A percentile compares a stretch with the other conserved stretches of the same genome.
These are phyloP conservation scores for Scomber scombrus DNA, from an alignment of 2,113 vertebrate genomes.

Conservation along the genomic window DNA sequence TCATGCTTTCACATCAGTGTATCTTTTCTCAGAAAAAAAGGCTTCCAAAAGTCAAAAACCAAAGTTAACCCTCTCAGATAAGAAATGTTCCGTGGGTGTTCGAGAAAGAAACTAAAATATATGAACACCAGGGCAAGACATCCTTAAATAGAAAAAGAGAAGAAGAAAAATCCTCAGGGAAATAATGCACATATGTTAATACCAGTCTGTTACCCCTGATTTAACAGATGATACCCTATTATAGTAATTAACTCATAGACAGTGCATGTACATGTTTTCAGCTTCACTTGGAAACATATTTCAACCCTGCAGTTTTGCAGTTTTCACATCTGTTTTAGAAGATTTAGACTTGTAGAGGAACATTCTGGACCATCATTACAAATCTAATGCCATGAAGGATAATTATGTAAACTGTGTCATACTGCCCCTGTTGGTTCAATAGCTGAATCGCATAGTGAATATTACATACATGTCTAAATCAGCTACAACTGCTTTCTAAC, in stretches of 20 bases:
- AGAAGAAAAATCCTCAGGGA: not conserved
- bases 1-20: constrained; percentile 27
- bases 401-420: not conserved
- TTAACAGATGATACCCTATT: not conserved
- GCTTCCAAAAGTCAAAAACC: constrained; percentile 14
- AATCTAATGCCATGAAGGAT: too few relatives aligned
- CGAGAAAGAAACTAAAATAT: constrained; percentile 1
- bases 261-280: too few relatives aligned
- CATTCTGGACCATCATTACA: not conserved
- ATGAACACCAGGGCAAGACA: not conserved
- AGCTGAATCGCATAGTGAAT: not conserved
- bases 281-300: not conserved
- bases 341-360: not conserved
- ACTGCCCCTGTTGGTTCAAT: constrained; percentile 13
- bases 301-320: not conserved
- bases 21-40: not conserved
- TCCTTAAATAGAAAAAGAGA: not conserved
- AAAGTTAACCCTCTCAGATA: not conserved
- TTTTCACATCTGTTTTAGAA: not conserved
- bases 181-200: not conserved
- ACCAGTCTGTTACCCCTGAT: not conserved
- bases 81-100: not conserved
- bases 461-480: not conserved
- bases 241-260: not conserved
- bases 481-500: not conserved